Conservation (phyloP, 2,113 vertebrate species). For the Axis porcinus region DNA sequence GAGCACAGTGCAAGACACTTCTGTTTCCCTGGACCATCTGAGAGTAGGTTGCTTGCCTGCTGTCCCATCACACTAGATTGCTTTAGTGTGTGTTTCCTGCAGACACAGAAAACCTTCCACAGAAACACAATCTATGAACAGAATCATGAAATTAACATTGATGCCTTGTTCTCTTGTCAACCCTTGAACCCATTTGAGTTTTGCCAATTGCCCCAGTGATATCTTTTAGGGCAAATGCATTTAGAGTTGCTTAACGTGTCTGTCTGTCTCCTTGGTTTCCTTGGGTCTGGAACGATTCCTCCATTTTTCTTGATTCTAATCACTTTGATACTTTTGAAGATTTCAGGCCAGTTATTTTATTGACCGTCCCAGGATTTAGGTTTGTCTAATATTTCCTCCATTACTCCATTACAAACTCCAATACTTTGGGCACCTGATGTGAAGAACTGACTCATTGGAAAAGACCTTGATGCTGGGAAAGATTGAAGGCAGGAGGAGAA, state of each 20-base stretch:
- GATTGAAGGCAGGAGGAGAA: not conserved
- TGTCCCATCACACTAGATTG: not conserved
- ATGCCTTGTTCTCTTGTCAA: not conserved
- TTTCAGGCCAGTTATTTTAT: not conserved
- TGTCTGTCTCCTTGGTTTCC: not conserved
- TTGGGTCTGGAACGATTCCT: not conserved
- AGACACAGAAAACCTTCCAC: no score
- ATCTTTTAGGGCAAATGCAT: not conserved
- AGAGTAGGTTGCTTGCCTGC: not conserved
- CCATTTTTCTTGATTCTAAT: not conserved
- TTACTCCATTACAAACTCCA: not conserved
- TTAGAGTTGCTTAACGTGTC: not conserved
- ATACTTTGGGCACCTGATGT: not conserved
- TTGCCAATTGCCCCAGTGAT: fast-evolving
- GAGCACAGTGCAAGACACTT: not conserved
- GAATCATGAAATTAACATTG: not conserved
- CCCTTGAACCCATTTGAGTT: not conserved
- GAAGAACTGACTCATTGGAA: not conserved
- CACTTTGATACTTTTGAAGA: not conserved
- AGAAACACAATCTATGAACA: no score
- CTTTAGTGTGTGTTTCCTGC: not conserved
- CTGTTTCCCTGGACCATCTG: not conserved
- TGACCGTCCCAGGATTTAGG: not conserved
- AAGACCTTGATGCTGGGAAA: not conserved
- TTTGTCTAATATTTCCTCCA: not conserved